These are phyloP conservation scores for Omphaloscelis lunosa DNA, from an alignment of 2,888 invertebrate species.

Conservation along the genomic window DNA sequence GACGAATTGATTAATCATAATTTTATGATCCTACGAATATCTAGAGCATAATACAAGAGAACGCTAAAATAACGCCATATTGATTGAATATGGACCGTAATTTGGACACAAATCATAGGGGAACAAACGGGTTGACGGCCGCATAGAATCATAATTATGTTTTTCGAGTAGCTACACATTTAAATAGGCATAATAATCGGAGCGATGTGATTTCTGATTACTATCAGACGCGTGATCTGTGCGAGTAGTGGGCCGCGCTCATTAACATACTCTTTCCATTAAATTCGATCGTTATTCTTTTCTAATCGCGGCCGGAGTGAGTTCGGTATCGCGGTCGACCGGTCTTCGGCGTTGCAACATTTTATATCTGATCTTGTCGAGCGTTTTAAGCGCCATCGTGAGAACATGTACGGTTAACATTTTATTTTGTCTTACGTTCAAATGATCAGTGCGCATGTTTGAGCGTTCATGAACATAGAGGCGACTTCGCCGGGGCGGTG, in stretches of 20 bases:
- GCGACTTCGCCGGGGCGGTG: constrained; percentile 15
- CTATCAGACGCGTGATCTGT: constrained; percentile 69
- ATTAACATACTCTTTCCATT: constrained; percentile 77
- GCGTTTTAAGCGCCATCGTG: constrained; percentile 87
- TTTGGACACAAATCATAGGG: constrained; percentile 61
- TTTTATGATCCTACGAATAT: constrained; percentile 60
- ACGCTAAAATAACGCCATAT: constrained; percentile 29
- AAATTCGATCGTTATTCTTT: constrained; percentile 77
- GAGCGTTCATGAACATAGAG: constrained; percentile 35
- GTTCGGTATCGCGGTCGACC: constrained; percentile 81
- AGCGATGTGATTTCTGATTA: constrained; percentile 73
- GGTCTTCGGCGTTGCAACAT: constrained; percentile 84
- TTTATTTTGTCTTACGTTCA: constrained; percentile 71
- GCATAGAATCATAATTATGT: constrained; percentile 74
- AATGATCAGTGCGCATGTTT: constrained; percentile 64
- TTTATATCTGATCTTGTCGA: constrained; percentile 80
- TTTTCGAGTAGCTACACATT: constrained; percentile 71
- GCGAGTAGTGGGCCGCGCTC: constrained; percentile 68
- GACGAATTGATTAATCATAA: constrained; percentile 66
- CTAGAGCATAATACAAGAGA: constrained; percentile 44
- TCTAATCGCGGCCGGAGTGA: constrained; percentile 78
- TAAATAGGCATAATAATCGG: constrained; percentile 74
- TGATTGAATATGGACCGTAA: constrained; percentile 25
- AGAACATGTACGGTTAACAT: constrained; percentile 80
- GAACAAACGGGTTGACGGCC: constrained; percentile 72